Evolutionary conservation across 2,113 vertebrate species (phyloP).

Genomic region (Neogobius melanostomus): DNA sequence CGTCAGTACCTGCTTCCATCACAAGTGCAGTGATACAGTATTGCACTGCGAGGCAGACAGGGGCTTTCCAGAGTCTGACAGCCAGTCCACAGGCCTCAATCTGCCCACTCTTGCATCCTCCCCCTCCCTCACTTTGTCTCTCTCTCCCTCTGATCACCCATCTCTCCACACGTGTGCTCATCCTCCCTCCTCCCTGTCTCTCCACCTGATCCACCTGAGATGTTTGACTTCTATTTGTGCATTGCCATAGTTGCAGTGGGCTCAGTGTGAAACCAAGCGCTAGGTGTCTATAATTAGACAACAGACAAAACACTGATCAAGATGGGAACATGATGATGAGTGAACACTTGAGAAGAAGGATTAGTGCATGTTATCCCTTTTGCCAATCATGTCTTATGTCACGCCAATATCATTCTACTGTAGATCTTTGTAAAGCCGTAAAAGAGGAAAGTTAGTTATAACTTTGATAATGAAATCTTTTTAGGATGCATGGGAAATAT

Average conservation of each 20-base stretch:
- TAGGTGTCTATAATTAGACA: slow-evolving; percentile 48
- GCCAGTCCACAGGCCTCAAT: slow-evolving; percentile 39
- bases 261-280: slow-evolving; percentile 20
- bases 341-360: slow-evolving; percentile 27
- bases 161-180: slow-evolving; percentile 27
- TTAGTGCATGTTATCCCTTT: slow-evolving; percentile 45
- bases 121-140: neutral
- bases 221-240: slow-evolving; percentile 69
- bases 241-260: slow-evolving; percentile 68
- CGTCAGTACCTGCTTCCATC: slow-evolving; percentile 42
- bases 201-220: slow-evolving; percentile 31
- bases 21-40: neutral
- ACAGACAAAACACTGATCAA: slow-evolving; percentile 19
- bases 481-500: no score
- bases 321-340: slow-evolving; percentile 36
- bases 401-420: neutral
- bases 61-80: slow-evolving; percentile 70
- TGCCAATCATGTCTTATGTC: neutral
- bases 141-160: slow-evolving; percentile 23
- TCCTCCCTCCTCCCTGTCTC: slow-evolving; percentile 26
- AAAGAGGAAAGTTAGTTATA: neutral
- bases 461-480: neutral
- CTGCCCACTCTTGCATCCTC: slow-evolving; percentile 54
- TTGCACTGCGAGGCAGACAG: slow-evolving; percentile 48
- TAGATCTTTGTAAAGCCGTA: neutral